Percentiles rank a stretch among this genome's conserved stretches.
These are phyloP conservation scores for Oscarella lobularis DNA, from an alignment of 37 sponge, comb jelly and placozoan species.

Conservation along the genomic window DNA sequence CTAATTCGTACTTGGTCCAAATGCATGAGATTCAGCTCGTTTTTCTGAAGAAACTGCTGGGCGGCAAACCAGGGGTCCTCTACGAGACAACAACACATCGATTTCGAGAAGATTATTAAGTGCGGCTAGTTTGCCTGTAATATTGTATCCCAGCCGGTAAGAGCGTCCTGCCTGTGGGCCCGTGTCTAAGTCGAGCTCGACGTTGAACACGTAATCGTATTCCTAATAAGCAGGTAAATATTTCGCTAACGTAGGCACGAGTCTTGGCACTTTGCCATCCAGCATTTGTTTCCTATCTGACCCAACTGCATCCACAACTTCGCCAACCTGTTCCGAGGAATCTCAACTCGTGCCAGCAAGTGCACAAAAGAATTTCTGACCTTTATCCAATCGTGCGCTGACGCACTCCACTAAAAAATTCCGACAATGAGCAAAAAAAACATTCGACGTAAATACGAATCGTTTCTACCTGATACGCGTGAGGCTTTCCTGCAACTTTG, in stretches of 20 bases:
- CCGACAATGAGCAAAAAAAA: neutral
- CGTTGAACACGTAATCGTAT: neutral
- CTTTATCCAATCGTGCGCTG: neutral
- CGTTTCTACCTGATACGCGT: neutral
- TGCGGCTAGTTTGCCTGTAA: neutral
- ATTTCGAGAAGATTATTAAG: too few relatives aligned
- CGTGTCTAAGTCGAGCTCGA: neutral
- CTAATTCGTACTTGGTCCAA: neutral
- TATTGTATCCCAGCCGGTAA: neutral
- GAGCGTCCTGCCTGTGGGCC: neutral
- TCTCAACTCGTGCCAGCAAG: neutral
- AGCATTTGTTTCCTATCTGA: neutral
- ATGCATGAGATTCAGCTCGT: neutral
- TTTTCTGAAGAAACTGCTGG: neutral
- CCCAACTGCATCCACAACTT: neutral
- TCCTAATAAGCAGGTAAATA: neutral
- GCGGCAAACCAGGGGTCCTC: conserved; percentile 3
- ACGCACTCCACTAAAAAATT: neutral
- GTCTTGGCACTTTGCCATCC: neutral
- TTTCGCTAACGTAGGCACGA: neutral
- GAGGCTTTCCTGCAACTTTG: neutral
- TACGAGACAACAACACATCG: too few relatives aligned
- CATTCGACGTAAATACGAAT: neutral
- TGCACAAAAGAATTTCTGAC: neutral
- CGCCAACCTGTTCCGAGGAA: neutral